These are phyloP conservation scores for Taphrorychus bicolor DNA, from an alignment of 2,888 invertebrate genomes.

Conservation along the genomic window DNA sequence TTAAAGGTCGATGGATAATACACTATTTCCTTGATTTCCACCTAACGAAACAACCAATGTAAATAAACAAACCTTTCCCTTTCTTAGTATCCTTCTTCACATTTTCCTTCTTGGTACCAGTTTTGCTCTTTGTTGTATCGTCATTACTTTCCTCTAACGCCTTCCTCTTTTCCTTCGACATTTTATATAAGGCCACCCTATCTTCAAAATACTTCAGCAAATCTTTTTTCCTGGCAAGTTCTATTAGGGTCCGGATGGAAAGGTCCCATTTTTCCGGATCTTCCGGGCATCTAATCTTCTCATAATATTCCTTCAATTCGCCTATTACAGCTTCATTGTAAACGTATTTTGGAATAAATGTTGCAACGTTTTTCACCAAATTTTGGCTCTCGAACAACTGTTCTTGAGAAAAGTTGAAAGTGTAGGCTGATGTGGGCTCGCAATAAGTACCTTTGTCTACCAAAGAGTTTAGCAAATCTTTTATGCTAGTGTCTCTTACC, in stretches of 20 bases:
- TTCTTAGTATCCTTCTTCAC: conserved; percentile 8
- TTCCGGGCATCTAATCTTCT: conserved; percentile 35
- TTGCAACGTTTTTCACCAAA: conserved; percentile 38
- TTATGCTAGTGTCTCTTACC: conserved; percentile 41
- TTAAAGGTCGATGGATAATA: background rate
- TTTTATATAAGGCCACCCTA: conserved; percentile 5
- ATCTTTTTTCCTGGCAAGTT: conserved; percentile 45
- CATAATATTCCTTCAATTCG: conserved; percentile 49
- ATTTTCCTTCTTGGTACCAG: conserved; percentile 10
- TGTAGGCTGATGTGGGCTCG: conserved; percentile 1
- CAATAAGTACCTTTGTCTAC: conserved; percentile 33
- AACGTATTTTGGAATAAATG: conserved; percentile 45
- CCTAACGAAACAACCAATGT: no score
- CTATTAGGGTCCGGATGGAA: conserved; percentile 44
- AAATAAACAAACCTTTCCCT: no score
- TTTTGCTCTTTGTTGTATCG: conserved; percentile 2
- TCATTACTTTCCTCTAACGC: conserved; percentile 13
- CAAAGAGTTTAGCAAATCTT: conserved; percentile 43
- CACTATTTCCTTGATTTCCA: no score
- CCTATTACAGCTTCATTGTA: conserved; percentile 46
- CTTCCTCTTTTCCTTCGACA: conserved; percentile 33
- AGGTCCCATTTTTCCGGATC: conserved; percentile 48
- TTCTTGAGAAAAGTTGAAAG: conserved; percentile 41
- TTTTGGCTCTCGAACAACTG: conserved; percentile 50
- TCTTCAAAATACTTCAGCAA: conserved; percentile 36